Conservation (phyloP, 2,113 vertebrate genomes). For the Zingel zingel region DNA sequence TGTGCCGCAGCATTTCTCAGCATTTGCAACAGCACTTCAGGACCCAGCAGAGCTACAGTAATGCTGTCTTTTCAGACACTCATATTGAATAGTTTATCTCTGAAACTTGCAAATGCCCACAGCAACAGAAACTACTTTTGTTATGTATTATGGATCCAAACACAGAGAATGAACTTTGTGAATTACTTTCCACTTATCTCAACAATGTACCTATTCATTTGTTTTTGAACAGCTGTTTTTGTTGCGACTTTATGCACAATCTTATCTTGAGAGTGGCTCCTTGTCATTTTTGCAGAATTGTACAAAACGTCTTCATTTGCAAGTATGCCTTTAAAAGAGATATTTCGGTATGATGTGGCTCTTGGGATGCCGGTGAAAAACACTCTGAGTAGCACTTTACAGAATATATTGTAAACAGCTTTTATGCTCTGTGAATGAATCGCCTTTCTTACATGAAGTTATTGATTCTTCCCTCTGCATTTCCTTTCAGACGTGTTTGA, state of each 20-base stretch:
- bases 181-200: background rate
- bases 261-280: background rate
- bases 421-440: slow-evolving; percentile 13
- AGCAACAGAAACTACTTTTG: background rate
- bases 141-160: background rate
- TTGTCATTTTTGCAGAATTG: slow-evolving; percentile 3
- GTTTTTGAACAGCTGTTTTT: background rate
- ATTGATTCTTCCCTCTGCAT: slow-evolving; percentile 19
- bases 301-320: background rate
- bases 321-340: background rate
- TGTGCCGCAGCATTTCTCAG: slow-evolving; percentile 28
- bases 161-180: background rate
- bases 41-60: background rate
- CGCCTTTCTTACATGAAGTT: slow-evolving; percentile 7
- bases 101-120: slow-evolving; percentile 22
- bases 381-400: background rate
- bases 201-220: background rate
- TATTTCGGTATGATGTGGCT: background rate
- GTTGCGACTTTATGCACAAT: background rate
- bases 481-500: slow-evolving; percentile 18
- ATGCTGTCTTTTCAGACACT: slow-evolving; percentile 3
- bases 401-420: slow-evolving; percentile 7
- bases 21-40: background rate
- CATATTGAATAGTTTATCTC: background rate
- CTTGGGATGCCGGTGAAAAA: slow-evolving; percentile 10